Base-by-base conservation (phyloP, 2,113 vertebrate genomes). In the Antechinus stuartii region DNA sequence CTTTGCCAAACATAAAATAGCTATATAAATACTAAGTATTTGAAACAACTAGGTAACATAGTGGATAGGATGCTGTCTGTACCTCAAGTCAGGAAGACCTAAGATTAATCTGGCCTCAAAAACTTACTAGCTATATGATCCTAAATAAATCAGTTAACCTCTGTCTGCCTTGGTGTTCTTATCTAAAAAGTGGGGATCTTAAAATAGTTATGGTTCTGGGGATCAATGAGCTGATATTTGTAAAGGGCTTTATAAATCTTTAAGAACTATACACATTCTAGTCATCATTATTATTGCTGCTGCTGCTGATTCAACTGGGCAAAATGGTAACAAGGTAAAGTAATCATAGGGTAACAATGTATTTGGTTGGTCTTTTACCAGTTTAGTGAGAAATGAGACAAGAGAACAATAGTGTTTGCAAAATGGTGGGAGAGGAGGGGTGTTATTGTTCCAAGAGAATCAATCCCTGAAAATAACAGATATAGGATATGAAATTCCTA, bases 331-430 rank as follows among this genome's bases (percentile, higher is more conserved):
- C 91, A 90, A 50, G 19, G 23, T 54, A 89, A 90, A 49, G n/a
- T 50, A 96, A 91, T 84, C 19, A 68, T 42, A n/a, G 2, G 4
- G 30, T n/a, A 30, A 76, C 30, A 19, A 14, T 35, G 12, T 91
- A 93, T 0, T 3, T 93, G 11, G 19, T 2, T 56, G 5, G 25
- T 95, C 22, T 27, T 96, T 92, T 89, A 12, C 91, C 89, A 53
- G 92, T n/a, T 11, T 49, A 92, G 26, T 50, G 54, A 94, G 56
- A 92, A 97, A 92, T n/a, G 54, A 91, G 25, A 92, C 0, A 35
- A 91, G 6, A 8, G 3, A 19, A 94, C 0, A 94, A 4, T 1
- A 52, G 47, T 22, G 0, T 30, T 96, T 96, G 53, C 16, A 92
- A 30, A 96, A 35, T 10, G 55, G 68, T 50, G 52, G 53, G 55